phyloP scores from a whole-genome alignment of 2,113 vertebrate species.

The Forbesichthys agassizii region DNA sequence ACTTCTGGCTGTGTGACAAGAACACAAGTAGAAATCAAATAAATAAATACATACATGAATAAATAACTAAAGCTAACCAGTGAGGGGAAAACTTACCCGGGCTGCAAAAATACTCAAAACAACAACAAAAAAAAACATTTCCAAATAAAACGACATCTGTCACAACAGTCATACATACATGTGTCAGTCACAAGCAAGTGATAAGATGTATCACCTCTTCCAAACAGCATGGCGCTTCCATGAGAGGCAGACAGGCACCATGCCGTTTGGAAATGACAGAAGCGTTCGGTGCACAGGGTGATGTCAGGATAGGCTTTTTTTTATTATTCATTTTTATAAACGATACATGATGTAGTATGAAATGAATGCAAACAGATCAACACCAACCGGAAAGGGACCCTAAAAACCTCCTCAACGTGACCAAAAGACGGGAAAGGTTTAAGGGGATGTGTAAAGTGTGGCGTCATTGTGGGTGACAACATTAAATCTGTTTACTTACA shows the following conservation, averaged over 20 bases:
- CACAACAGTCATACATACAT: background rate
- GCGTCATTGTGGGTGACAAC: constrained; percentile 55
- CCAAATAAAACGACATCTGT: constrained; percentile 24
- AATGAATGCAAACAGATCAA: constrained; percentile 78
- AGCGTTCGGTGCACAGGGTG: constrained; percentile 44
- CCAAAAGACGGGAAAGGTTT: constrained; percentile 30
- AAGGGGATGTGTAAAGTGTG: background rate
- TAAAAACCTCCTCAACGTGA: constrained; percentile 30
- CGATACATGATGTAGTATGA: constrained; percentile 78
- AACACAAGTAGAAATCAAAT: no score
- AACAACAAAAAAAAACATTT: constrained; percentile 8
- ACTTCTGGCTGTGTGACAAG: background rate
- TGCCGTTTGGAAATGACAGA: constrained; percentile 66
- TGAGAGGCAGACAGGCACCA: constrained; percentile 49
- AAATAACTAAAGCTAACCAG: background rate
- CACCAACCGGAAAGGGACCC: constrained; percentile 64
- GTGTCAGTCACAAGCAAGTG: constrained; percentile 40
- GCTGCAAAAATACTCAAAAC: background rate
- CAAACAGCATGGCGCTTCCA: constrained; percentile 50
- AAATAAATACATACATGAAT: no score
- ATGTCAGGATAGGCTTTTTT: constrained; percentile 44
- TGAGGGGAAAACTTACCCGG: constrained; percentile 53
- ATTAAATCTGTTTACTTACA: constrained; percentile 53
- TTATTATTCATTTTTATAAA: no score
- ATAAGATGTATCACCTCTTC: constrained; percentile 38